phyloP scores from a whole-genome alignment of 2,113 vertebrate species.

The Chelonoidis abingdonii region DNA sequence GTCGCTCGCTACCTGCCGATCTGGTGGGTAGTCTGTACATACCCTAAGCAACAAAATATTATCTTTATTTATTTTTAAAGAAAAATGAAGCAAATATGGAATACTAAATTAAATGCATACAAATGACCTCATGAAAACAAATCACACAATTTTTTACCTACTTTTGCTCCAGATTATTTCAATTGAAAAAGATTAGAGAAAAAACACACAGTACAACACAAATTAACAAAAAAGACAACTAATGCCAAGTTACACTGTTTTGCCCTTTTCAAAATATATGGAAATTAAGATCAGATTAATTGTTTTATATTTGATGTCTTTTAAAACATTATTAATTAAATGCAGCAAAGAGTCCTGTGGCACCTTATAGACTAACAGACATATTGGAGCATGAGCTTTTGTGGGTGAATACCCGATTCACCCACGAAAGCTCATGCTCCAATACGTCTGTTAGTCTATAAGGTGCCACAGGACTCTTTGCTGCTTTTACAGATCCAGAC shows the following conservation, averaged over 20 bases:
- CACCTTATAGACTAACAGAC: no score
- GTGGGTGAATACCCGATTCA: no score
- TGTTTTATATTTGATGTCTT: neutral
- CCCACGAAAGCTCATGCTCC: no score
- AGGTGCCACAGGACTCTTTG: no score
- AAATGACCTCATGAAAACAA: neutral
- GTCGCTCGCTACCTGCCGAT: no score
- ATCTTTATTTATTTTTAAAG: neutral
- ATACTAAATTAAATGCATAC: neutral
- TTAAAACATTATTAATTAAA: neutral
- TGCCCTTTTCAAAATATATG: neutral
- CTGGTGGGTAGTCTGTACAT: no score
- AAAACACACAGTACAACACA: neutral
- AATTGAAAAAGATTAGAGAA: neutral
- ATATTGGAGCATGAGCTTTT: no score
- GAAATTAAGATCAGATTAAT: neutral
- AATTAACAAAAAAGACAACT: neutral
- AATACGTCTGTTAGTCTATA: no score
- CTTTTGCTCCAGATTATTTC: neutral
- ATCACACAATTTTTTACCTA: neutral
- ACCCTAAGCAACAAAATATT: neutral
- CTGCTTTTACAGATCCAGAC: no score
- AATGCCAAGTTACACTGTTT: neutral
- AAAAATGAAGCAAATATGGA: neutral
- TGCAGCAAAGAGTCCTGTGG: no score